Evolutionary conservation across 2,888 invertebrate genomes (phyloP).

Genomic region (Lepidochrysops patricia): DNA sequence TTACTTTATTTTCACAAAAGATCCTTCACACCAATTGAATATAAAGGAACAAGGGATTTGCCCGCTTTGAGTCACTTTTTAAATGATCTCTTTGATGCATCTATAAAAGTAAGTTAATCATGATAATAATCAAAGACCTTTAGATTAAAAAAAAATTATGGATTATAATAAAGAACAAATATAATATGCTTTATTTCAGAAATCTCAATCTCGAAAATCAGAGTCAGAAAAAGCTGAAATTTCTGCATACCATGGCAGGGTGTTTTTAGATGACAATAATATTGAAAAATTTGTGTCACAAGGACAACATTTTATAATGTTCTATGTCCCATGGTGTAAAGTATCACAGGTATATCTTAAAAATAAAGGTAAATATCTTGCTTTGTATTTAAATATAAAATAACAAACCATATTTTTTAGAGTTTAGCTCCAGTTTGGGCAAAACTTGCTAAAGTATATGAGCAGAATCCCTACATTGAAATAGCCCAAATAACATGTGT

Average conservation of each 20-base stretch:
- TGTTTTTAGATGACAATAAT: constrained; percentile 83
- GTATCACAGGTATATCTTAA: constrained; percentile 80
- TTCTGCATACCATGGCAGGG: constrained; percentile 75
- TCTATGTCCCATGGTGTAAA: constrained; percentile 94
- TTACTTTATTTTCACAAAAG: constrained; percentile 85
- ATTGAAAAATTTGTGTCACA: constrained; percentile 81
- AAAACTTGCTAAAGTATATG: constrained; percentile 81
- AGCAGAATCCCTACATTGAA: constrained; percentile 78
- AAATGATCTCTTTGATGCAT: constrained; percentile 74
- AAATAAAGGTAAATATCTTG: not conserved
- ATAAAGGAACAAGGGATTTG: constrained; percentile 84
- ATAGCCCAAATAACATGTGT: constrained; percentile 92
- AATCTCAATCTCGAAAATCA: constrained; percentile 31
- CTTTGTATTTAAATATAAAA: not conserved
- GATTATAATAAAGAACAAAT: not conserved
- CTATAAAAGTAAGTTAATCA: constrained; percentile 27
- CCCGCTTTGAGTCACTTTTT: constrained; percentile 84
- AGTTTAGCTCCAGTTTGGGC: constrained; percentile 90
- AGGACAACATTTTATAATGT: constrained; percentile 91
- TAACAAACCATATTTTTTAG: constrained; percentile 41
- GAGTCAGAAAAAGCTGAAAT: constrained; percentile 51
- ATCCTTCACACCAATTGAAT: constrained; percentile 79
- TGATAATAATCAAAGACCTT: not conserved
- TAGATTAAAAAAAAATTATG: not conserved
- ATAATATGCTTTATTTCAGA: constrained; percentile 30